Base-by-base conservation (phyloP, 1,140 invertebrate genomes). In the Acyrthosiphon pisum region DNA sequence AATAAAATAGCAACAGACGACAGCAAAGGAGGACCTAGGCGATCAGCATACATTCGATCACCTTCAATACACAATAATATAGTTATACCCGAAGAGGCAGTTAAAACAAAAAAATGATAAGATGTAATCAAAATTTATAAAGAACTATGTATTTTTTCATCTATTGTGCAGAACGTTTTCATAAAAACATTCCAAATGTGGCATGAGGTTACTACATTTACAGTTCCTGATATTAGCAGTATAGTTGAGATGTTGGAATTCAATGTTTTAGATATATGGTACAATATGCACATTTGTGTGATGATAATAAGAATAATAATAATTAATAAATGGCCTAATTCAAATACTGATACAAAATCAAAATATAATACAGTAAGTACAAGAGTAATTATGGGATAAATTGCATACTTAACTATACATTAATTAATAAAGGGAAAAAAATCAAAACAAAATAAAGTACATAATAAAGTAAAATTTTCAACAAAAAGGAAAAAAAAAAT, bases 61-160 rank as follows among this genome's bases (percentile, higher is more conserved):
- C 48, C 68, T 35, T 92, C 91, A 50, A 35, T 83, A 37, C 68
- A 92, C 4, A 83, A 92, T 84, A 44, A 84, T 11, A 92, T 92
- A 26, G 81, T 92, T 41, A 50, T 92, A 92, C 91, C 91, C 3
- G 91, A 92, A 83, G 91, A 92, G 26, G 91, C n/a, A 53, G 91
- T 92, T 84, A 83, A n/a, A 84, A 23, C 76, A 84, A 92, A 92
- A 37, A 92, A 92, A 37, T 68, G 14, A 91, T 76, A 23, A 81
- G 6, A 8, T 37, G 23, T n/a, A 35, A 23, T 81, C 37, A 60
- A n/a, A 41, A 56, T 60, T 56, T 56, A 41, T 41, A 41, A 56
- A 90, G 50, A 88, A 53, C 2, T 60, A 50, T 35, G 37, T 90
- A 60, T 60, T 56, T 89, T 41, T 60, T 20, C 23, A 89, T 23